Percentiles rank a stretch among this genome's conserved stretches.
Conservation (phyloP, 2,888 invertebrate genomes). For the Lydus trimaculatus region DNA sequence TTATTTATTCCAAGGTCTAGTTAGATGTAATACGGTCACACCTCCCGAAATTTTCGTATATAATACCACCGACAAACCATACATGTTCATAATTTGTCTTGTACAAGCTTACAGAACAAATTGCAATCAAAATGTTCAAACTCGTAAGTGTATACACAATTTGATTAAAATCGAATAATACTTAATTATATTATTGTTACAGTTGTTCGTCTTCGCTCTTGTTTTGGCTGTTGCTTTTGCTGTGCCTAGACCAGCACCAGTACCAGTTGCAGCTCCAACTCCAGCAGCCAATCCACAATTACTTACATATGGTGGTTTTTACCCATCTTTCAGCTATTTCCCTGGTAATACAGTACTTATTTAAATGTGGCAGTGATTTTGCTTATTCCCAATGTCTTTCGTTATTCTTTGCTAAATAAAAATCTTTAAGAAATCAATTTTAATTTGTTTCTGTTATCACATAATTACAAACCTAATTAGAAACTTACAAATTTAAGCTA, state of each 20-base stretch:
- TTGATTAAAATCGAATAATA: too few species aligned
- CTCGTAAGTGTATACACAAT: slow-evolving; percentile 17
- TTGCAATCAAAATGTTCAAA: slow-evolving; percentile 25
- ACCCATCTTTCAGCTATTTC: background rate
- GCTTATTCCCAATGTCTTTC: background rate
- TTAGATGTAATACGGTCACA: background rate
- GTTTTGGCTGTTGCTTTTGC: slow-evolving; percentile 2
- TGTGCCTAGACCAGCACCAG: background rate
- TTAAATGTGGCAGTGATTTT: background rate
- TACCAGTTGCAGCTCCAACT: background rate
- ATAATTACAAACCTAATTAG: too few species aligned
- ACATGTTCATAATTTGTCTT: background rate
- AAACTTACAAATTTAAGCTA: too few species aligned
- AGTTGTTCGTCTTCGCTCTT: background rate
- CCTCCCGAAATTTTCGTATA: background rate
- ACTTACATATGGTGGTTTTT: background rate
- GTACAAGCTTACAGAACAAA: background rate
- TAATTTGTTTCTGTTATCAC: background rate
- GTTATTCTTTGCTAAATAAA: background rate
- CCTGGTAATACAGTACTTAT: background rate
- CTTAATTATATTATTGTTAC: background rate
- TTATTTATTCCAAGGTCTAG: background rate
- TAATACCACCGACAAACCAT: background rate
- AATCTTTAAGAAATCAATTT: background rate
- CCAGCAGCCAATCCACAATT: slow-evolving; percentile 4